A percentile compares a stretch with the other conserved stretches of the same genome.
Evolutionary conservation across 2,797 vertebrate species (phyloP).

Genomic region (Danio kyathit): DNA sequence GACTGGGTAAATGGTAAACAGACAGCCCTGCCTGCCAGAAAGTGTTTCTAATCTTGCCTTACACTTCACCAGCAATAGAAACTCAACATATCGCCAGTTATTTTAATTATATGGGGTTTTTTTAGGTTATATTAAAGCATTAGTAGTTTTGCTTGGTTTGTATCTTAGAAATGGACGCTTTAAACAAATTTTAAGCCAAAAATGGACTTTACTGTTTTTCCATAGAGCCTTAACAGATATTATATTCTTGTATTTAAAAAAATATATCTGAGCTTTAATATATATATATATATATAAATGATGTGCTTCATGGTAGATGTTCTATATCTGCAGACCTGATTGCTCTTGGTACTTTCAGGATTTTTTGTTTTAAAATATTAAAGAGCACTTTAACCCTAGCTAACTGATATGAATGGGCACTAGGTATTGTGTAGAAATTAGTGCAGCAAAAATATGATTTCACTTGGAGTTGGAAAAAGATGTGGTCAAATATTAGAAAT

Average conservation of each 20-base stretch:
- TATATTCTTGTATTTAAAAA: constrained; percentile 25
- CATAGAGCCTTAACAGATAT: constrained; percentile 71
- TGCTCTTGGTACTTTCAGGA: constrained; percentile 51
- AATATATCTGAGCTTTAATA: constrained; percentile 34
- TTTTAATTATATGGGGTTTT: no score
- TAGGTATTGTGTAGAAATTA: neutral
- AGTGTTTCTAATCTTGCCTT: constrained; percentile 8
- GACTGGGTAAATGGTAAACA: constrained; percentile 1
- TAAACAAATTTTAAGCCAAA: constrained; percentile 21
- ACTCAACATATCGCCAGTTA: neutral
- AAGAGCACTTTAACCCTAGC: constrained; percentile 72
- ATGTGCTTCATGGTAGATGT: constrained; percentile 55
- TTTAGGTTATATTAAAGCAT: constrained; percentile 9
- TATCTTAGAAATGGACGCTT: constrained; percentile 24
- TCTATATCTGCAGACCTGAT: constrained; percentile 64
- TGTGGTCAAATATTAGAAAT: neutral
- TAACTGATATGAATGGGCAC: constrained; percentile 58
- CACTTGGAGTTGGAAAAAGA: neutral
- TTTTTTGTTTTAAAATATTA: constrained; percentile 59
- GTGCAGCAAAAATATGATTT: neutral
- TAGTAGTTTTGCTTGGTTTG: constrained; percentile 4
- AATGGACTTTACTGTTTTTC: constrained; percentile 27
- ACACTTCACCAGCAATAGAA: constrained; percentile 32
- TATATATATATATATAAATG: constrained; percentile 61
- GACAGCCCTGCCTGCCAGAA: neutral